Percentiles rank a stretch among this genome's conserved stretches.
phyloP scores from a whole-genome alignment of 2,113 vertebrate species.

The Nycticryphes semicollaris region DNA sequence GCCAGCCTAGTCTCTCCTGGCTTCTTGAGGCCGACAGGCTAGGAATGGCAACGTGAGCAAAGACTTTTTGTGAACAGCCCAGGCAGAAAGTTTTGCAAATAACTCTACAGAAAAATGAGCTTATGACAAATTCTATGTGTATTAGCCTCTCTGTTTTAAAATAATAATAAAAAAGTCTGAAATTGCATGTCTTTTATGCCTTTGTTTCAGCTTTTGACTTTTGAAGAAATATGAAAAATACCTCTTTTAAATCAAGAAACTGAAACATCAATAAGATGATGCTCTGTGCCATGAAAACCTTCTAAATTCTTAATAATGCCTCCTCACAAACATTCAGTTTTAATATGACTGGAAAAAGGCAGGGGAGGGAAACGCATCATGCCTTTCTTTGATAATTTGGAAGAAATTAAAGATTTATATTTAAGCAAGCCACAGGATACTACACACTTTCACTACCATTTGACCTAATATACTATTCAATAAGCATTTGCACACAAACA shows the following conservation, averaged over 20 bases:
- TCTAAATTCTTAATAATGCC: background rate
- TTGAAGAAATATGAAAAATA: background rate
- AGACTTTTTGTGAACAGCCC: background rate
- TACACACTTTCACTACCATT: background rate
- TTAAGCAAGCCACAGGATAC: background rate
- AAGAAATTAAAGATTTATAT: slow-evolving; percentile 12
- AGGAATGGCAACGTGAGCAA: background rate
- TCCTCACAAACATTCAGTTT: background rate
- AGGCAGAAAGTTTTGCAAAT: background rate
- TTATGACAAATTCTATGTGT: background rate
- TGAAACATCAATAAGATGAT: background rate
- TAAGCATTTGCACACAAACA: background rate
- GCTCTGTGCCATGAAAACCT: background rate
- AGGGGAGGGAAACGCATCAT: background rate
- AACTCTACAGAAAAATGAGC: background rate
- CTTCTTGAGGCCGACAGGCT: background rate
- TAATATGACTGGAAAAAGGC: background rate
- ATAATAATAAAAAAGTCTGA: background rate
- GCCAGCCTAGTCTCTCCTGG: background rate
- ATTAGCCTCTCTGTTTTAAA: background rate
- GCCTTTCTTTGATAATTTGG: background rate
- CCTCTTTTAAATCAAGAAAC: background rate
- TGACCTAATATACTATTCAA: background rate
- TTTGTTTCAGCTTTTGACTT: background rate
- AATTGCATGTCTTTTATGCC: background rate